Evolutionary conservation across 2,888 invertebrate species (phyloP).

Genomic region (Neuroscelio doddi): DNA sequence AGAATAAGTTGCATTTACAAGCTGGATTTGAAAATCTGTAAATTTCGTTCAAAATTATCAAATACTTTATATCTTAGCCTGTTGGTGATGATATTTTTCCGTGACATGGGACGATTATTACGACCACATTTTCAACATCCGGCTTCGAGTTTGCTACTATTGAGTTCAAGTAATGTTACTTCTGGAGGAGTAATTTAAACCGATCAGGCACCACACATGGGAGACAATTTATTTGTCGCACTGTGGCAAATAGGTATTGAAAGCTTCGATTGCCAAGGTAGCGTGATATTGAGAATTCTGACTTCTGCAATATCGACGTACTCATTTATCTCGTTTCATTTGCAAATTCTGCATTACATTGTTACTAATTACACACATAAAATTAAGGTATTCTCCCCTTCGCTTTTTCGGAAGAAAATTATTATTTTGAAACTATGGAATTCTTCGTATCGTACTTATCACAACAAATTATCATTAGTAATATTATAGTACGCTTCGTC

Average conservation of each 20-base stretch:
- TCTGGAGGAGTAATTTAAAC: conserved; percentile 35
- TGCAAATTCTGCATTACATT: background rate
- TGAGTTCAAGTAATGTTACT: conserved; percentile 13
- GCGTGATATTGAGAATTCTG: conserved; percentile 7
- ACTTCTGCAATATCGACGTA: too few relatives aligned
- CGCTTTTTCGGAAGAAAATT: too few relatives aligned
- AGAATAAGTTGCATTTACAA: too few relatives aligned
- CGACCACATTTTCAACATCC: conserved; percentile 40
- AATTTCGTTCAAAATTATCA: too few relatives aligned
- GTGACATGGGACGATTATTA: conserved; percentile 16
- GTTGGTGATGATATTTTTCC: conserved; percentile 1
- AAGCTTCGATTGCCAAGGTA: background rate
- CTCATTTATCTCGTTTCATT: conserved; percentile 1
- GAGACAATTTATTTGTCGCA: conserved; percentile 2
- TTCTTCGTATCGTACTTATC: too few relatives aligned
- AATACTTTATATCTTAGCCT: too few relatives aligned
- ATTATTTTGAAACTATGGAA: too few relatives aligned
- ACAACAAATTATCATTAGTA: too few relatives aligned
- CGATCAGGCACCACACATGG: conserved; percentile 15
- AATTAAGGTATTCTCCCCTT: too few relatives aligned
- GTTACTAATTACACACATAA: too few relatives aligned
- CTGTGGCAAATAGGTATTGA: background rate
- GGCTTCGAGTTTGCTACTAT: conserved; percentile 19
- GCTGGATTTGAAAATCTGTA: too few relatives aligned
- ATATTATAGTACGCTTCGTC: too few relatives aligned